A percentile compares a stretch with the other conserved stretches of the same genome.
Evolutionary conservation across 1,140 invertebrate species (phyloP).

Genomic region (Formica exsecta): DNA sequence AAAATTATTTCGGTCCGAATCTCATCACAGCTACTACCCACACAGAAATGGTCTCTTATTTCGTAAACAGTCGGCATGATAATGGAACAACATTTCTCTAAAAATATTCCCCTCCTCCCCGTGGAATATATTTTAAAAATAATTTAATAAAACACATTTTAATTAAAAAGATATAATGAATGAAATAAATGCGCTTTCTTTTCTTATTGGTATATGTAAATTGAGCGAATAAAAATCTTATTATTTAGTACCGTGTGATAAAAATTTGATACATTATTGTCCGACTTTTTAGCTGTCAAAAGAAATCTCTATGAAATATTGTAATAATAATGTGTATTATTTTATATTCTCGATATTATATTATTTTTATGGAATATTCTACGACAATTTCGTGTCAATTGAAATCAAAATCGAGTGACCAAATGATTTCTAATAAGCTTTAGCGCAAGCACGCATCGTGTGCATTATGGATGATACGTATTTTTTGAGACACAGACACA

Average conservation of each 20-base stretch:
- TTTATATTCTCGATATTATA: too few species aligned
- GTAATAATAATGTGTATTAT: too few species aligned
- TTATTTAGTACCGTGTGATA: conserved; percentile 26
- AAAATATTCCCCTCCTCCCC: too few species aligned
- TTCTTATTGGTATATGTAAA: neutral
- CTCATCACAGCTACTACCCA: neutral
- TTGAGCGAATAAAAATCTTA: conserved; percentile 9
- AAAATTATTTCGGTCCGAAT: conserved; percentile 27
- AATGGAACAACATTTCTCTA: too few species aligned
- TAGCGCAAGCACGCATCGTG: neutral
- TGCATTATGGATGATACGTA: neutral
- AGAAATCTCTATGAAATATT: too few species aligned
- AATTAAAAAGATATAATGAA: neutral
- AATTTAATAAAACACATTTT: neutral
- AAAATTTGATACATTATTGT: conserved; percentile 58
- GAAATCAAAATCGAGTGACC: neutral
- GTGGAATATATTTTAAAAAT: neutral
- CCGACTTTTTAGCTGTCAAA: neutral
- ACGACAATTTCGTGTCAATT: too few species aligned
- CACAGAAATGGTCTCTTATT: conserved; percentile 15
- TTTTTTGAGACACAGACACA: conserved; percentile 17
- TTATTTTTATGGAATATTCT: too few species aligned
- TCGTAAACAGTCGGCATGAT: too few species aligned
- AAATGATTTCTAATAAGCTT: conserved; percentile 40
- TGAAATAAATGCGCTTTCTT: neutral